phyloP scores from a whole-genome alignment of 2,797 vertebrate species.

The Thalassophryne amazonica region DNA sequence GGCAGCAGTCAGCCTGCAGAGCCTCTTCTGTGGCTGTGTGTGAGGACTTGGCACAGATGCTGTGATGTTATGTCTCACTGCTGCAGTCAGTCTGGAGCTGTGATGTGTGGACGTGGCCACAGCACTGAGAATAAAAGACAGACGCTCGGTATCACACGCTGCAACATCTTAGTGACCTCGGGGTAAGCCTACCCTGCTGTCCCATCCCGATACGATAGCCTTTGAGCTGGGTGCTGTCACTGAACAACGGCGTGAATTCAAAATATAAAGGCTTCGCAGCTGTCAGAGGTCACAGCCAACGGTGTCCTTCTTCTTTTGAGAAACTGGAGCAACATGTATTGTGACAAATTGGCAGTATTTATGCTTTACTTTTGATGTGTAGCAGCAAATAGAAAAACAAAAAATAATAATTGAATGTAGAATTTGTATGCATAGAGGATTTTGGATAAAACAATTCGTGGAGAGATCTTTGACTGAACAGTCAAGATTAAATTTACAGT shows the following conservation, averaged over 20 bases:
- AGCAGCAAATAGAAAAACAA: too few species aligned
- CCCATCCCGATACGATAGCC: conserved; percentile 18
- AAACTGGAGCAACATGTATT: background rate
- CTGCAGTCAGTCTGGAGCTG: conserved; percentile 58
- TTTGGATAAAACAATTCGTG: too few species aligned
- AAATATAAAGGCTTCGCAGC: conserved; percentile 25
- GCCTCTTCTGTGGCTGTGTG: conserved; percentile 56
- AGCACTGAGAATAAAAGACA: conserved; percentile 41
- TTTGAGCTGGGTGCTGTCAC: conserved; percentile 6
- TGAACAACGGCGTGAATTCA: conserved; percentile 7
- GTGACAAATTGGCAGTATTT: conserved; percentile 4
- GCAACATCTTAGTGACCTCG: conserved; percentile 35
- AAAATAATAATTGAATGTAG: too few species aligned
- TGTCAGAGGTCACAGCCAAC: conserved; percentile 14
- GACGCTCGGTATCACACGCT: conserved; percentile 37
- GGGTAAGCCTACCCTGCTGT: conserved; percentile 26
- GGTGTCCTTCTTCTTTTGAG: conserved; percentile 12
- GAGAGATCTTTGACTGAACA: too few species aligned
- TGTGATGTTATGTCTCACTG: conserved; percentile 57
- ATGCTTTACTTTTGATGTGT: background rate
- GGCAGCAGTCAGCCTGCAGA: conserved; percentile 62
- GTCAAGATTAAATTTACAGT: too few species aligned
- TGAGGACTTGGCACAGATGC: conserved; percentile 59
- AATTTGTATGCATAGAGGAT: too few species aligned
- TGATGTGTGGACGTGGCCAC: conserved; percentile 54